Base-by-base conservation (phyloP, 2,888 invertebrate genomes). In the Drosophila mulleri region DNA sequence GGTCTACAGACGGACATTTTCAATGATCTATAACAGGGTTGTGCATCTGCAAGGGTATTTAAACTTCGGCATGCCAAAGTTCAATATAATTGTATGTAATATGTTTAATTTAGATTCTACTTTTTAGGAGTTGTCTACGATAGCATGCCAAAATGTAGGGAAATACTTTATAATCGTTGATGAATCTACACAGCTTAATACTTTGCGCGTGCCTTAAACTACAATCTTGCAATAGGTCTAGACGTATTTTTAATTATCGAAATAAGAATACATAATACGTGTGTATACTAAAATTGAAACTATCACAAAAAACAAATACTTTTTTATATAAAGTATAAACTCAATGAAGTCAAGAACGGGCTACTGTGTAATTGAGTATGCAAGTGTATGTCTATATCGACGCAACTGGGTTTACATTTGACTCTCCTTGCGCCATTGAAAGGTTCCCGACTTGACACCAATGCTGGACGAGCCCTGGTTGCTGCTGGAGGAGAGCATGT, bases 361-460 rank as follows among this genome's bases (percentile, higher is more conserved):
- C 71, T 75, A 71, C 67, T 54, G 54, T 66, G 44, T 42, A 72
- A 82, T 71, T 78, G 59, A 76, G 78, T 67, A 75, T 73, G 72
- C 26, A 59, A 59, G 63, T 72, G 63, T 72, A 56, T 65, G 66
- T 57, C 18, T 74, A 42, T 62, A 47, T 66, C 45, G 57, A 32
- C 57, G 50, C 60, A 41, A 63, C 41, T 11, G 12, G 54, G 64
- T 87, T 92, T 92, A 93, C 93, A 93, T 93, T 89, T 93, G 93
- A 82, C 93, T 93, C 81, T 93, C 93, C 81, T 93, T 93, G 72
- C 93, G 92, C 93, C 93, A 93, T 74, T 93, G 93, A 80, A 93
- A 93, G 70, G 93, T 93, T 67, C 93, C 92, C n/a, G 93, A 93
- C 74, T 93, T 93, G n/a, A 93, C 93, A 35, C 93, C 93, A 82